Evolutionary conservation across 2,113 vertebrate genomes (phyloP).

Genomic region (Tylochromis polylepis): DNA sequence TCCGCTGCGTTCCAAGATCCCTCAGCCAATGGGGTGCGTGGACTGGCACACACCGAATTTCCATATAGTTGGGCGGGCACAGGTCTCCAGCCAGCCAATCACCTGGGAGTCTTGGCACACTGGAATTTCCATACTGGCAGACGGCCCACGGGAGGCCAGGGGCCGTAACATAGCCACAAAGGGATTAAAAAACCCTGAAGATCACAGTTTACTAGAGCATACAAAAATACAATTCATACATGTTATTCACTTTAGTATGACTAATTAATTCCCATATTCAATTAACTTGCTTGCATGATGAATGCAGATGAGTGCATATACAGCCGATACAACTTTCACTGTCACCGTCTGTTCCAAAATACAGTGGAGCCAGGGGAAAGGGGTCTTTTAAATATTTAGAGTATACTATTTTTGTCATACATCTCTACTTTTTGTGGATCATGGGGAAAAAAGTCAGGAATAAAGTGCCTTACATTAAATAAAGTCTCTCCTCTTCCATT

Average conservation of each 20-base stretch:
- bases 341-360: not conserved
- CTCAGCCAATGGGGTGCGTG: no score
- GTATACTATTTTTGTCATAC: not conserved
- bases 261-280: not conserved
- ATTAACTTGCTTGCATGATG: not conserved
- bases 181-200: not conserved
- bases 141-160: no score
- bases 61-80: no score
- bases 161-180: not conserved
- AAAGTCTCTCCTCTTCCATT: not conserved
- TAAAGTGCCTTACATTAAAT: not conserved
- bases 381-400: not conserved
- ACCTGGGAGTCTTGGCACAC: no score
- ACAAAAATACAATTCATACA: not conserved
- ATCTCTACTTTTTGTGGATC: not conserved
- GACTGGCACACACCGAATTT: no score
- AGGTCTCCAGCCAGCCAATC: no score
- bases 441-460: fast-evolving
- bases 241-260: not conserved
- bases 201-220: not conserved
- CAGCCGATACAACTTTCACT: not conserved
- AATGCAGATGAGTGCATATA: not conserved
- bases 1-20: no score
- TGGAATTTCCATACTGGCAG: no score
- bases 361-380: not conserved